Percentiles rank a stretch among this genome's conserved stretches.
These are phyloP conservation scores for Melanophora roralis DNA, from an alignment of 2,888 invertebrate genomes.

Conservation along the genomic window DNA sequence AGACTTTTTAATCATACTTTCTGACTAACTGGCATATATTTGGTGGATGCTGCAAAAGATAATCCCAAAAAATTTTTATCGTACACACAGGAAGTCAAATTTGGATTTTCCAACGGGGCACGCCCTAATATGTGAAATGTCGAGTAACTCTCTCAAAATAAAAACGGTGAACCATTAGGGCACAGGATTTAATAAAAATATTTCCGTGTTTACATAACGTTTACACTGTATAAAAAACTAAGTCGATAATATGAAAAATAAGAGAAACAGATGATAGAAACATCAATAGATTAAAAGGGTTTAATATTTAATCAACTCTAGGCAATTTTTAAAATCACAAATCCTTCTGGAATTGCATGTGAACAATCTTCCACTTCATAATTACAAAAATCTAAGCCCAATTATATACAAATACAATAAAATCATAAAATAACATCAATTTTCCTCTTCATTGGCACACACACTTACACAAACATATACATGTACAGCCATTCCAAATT, in stretches of 20 bases:
- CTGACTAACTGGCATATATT: too few relatives aligned
- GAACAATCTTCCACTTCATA: constrained; percentile 47
- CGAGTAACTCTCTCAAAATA: too few relatives aligned
- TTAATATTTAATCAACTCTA: constrained; percentile 42
- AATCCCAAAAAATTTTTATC: too few relatives aligned
- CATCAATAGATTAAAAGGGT: constrained; percentile 43
- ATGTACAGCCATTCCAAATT: not conserved
- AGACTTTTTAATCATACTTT: too few relatives aligned
- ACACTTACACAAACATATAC: constrained; percentile 5
- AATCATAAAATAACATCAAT: constrained; percentile 38
- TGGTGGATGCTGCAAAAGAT: too few relatives aligned
- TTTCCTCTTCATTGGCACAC: constrained; percentile 7
- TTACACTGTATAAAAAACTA: too few relatives aligned
- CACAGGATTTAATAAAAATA: not conserved
- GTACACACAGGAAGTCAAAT: too few relatives aligned
- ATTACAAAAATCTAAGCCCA: constrained; percentile 43
- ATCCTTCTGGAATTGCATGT: constrained; percentile 44
- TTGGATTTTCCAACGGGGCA: too few relatives aligned
- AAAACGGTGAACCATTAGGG: too few relatives aligned
- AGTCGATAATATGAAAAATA: too few relatives aligned
- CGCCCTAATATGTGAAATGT: too few relatives aligned
- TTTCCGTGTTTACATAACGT: too few relatives aligned
- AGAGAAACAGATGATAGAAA: constrained; percentile 4
- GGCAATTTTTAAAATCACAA: constrained; percentile 39
- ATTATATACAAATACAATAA: constrained; percentile 55